phyloP scores from a whole-genome alignment of 2,888 invertebrate species.

The Ophioninae sp. region DNA sequence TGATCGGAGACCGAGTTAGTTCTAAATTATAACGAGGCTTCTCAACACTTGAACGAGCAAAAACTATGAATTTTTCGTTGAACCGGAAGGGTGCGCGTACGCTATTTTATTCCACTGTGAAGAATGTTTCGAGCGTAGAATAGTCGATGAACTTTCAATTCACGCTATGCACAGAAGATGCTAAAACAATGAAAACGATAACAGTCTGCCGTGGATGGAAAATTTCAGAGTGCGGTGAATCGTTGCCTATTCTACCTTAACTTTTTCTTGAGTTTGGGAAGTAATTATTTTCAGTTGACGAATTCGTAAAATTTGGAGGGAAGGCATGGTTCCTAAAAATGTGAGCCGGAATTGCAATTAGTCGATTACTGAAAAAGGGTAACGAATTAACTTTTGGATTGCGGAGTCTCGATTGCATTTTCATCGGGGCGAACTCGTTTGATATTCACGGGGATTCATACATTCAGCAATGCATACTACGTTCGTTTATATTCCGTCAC shows the following conservation, averaged over 20 bases:
- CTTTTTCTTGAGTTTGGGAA: not conserved
- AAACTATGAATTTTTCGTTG: slow-evolving; percentile 1
- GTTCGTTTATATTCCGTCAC: slow-evolving; percentile 45
- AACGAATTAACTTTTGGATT: slow-evolving; percentile 6
- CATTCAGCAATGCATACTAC: no score
- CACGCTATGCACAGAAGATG: not conserved
- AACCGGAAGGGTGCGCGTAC: not conserved
- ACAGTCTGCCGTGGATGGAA: not conserved
- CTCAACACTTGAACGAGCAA: slow-evolving; percentile 31
- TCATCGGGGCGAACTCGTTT: not conserved
- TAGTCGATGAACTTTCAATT: not conserved
- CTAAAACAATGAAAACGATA: not conserved
- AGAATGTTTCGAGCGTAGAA: not conserved
- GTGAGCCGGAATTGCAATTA: slow-evolving; percentile 50
- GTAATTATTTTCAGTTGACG: not conserved
- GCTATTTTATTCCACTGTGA: slow-evolving; percentile 10
- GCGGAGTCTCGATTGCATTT: slow-evolving; percentile 34
- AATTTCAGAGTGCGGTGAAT: not conserved
- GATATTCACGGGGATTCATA: no score
- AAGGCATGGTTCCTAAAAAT: slow-evolving; percentile 42
- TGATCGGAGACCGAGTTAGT: slow-evolving; percentile 33
- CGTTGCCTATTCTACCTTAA: not conserved
- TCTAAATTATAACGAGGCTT: slow-evolving; percentile 31
- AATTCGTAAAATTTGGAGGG: not conserved
- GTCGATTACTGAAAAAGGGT: slow-evolving; percentile 14